Evolutionary conservation across 2,113 vertebrate species (phyloP), one percentile per base, ranked within the genome.

Genomic region (Pseudolaguvia tuberculata): DNA sequence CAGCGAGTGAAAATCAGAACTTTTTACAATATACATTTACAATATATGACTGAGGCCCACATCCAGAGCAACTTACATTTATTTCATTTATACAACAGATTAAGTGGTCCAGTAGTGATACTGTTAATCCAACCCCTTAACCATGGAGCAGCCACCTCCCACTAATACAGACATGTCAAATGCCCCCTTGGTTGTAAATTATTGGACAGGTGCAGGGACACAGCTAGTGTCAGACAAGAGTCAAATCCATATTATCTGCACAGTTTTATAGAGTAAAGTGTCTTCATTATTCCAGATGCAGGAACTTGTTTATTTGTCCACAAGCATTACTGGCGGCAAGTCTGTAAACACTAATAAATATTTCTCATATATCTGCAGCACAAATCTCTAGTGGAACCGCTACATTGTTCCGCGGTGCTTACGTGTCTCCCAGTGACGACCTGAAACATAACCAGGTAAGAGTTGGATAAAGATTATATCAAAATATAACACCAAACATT

Each of bases 381-480:
- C 95, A 95, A 78, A 94, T 92, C 85, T 82, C 90, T 1, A 90
- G 94, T 85, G 96, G 94, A 79, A 94, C 94, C 82, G 94, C 95
- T 74, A 96, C 95, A 70, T 90, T 98, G 84, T 97, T 94, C 86
- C 93, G 96, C 88, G 97, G 97, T 89, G 94, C 96, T 0, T 98
- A 98, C 31, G 94, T 96, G 87, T 94, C 95, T 0, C 95, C 97
- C 39, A 88, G 92, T 68, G 97, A 98, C 85, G 95, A 98, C 87
- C 92, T 96, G 82, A 99, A 98, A 90, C 96, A 97, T 78, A 97
- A 96, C 89, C 97, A 99, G 94, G 97, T 97, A 86, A 48, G 53
- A 48, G 18, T 3, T n/a, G n/a, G n/a, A n/a, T n/a, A n/a, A n/a
- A n/a, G n/a, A n/a, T n/a, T n/a, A n/a, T n/a, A n/a, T n/a, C n/a